Conservation (phyloP, 2,113 vertebrate genomes). For the Scomber scombrus region DNA sequence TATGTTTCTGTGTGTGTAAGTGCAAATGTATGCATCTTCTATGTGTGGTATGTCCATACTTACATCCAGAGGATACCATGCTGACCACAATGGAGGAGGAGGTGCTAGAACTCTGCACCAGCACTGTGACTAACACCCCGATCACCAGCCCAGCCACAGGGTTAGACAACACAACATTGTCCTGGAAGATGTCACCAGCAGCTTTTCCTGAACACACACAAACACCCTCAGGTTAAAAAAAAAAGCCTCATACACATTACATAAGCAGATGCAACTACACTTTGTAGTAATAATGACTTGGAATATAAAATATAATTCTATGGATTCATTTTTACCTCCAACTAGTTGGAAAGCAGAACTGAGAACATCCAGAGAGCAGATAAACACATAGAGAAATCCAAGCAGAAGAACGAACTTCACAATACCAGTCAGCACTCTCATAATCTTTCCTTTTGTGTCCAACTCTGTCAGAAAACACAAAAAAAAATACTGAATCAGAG, state of each 20-base stretch:
- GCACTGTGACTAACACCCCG: conserved; percentile 94
- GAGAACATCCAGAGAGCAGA: conserved; percentile 95
- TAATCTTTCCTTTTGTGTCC: conserved; percentile 88
- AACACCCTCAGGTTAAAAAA: conserved; percentile 26
- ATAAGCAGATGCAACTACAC: background rate
- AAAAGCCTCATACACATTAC: background rate
- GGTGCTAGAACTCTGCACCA: conserved; percentile 98
- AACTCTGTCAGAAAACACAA: conserved; percentile 85
- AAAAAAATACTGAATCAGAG: conserved; percentile 53
- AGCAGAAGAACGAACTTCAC: conserved; percentile 87
- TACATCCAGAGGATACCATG: conserved; percentile 96
- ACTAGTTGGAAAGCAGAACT: conserved; percentile 97
- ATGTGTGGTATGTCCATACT: conserved; percentile 71
- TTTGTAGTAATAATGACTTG: background rate
- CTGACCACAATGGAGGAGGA: conserved; percentile 97
- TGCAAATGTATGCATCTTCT: background rate
- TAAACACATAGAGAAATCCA: conserved; percentile 94
- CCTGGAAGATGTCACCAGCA: conserved; percentile 95
- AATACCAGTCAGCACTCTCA: conserved; percentile 84
- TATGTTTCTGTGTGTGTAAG: conserved; percentile 1
- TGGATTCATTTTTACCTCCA: conserved; percentile 87
- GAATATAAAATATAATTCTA: background rate
- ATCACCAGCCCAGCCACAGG: conserved; percentile 95
- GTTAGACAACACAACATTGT: conserved; percentile 92
- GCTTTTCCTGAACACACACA: conserved; percentile 87